phyloP scores from a whole-genome alignment of 1,140 invertebrate species.

The Drosophila setifemur region DNA sequence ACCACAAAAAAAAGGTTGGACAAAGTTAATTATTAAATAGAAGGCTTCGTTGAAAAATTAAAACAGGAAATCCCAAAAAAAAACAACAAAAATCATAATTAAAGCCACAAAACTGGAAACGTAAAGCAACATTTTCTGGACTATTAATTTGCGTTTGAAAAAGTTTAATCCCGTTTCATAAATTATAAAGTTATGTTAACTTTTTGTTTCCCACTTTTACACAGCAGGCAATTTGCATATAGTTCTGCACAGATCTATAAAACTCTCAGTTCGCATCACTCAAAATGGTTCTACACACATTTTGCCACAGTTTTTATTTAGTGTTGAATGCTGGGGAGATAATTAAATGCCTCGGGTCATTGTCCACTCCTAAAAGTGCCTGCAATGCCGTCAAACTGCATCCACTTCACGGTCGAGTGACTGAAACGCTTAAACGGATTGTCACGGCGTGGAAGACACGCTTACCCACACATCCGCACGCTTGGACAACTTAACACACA shows the following conservation, averaged over 20 bases:
- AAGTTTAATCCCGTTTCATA: constrained; percentile 33
- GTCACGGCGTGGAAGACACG: constrained; percentile 42
- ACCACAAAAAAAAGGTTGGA: constrained; percentile 7
- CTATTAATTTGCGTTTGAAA: constrained; percentile 25
- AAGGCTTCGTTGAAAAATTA: not conserved
- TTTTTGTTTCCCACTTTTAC: not conserved
- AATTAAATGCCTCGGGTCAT: constrained; percentile 41
- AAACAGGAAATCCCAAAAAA: too few relatives aligned
- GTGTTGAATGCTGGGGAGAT: constrained; percentile 4
- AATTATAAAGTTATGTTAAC: constrained; percentile 17
- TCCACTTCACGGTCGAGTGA: constrained; percentile 40
- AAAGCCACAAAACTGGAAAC: constrained; percentile 3
- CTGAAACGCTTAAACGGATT: constrained; percentile 57
- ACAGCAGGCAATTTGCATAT: not conserved
- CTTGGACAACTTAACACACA: constrained; percentile 23
- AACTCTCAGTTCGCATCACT: constrained; percentile 8
- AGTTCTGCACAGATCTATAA: constrained; percentile 7
- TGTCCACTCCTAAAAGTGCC: constrained; percentile 31
- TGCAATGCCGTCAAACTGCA: constrained; percentile 20
- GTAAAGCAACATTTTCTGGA: constrained; percentile 12
- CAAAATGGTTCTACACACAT: not conserved
- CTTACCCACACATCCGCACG: constrained; percentile 15
- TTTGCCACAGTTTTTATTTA: not conserved
- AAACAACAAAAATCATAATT: constrained; percentile 12
- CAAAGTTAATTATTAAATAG: constrained; percentile 28